Percentiles rank a stretch among this genome's conserved stretches.
phyloP scores from a whole-genome alignment of 2,113 vertebrate species.

The Terrapene triunguis region DNA sequence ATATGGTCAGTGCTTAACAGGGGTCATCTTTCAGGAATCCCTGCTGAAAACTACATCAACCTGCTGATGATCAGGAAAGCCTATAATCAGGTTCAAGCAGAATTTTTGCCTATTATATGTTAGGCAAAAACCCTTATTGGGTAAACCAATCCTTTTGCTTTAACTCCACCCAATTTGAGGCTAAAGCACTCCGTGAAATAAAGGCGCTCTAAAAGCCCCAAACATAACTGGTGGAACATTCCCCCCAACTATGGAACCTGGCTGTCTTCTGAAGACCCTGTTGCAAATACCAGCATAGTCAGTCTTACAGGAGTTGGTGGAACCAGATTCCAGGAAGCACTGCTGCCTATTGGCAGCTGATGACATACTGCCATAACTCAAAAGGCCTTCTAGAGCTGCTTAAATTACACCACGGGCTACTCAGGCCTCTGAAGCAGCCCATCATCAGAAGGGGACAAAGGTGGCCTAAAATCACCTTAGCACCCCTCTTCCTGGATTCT shows the following conservation, averaged over 20 bases:
- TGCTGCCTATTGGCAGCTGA: background rate
- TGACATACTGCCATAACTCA: background rate
- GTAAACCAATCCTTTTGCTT: background rate
- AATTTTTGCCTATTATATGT: background rate
- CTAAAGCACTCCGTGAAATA: background rate
- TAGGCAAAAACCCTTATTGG: background rate
- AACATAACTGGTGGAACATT: background rate
- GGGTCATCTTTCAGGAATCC: background rate
- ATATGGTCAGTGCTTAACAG: background rate
- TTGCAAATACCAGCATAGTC: background rate
- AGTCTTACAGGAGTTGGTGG: background rate
- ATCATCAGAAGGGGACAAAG: background rate
- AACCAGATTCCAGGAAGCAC: background rate
- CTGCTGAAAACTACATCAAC: background rate
- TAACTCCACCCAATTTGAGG: background rate
- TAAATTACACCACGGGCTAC: background rate
- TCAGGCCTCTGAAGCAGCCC: background rate
- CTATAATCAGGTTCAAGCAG: background rate
- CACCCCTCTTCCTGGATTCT: background rate
- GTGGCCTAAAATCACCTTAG: background rate
- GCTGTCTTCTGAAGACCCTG: background rate
- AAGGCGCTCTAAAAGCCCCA: background rate
- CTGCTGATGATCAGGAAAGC: background rate
- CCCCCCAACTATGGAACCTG: background rate
- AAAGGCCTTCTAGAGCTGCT: background rate